Evolutionary conservation across 2,113 vertebrate species (phyloP).

Genomic region (Rhabdomys dilectus): DNA sequence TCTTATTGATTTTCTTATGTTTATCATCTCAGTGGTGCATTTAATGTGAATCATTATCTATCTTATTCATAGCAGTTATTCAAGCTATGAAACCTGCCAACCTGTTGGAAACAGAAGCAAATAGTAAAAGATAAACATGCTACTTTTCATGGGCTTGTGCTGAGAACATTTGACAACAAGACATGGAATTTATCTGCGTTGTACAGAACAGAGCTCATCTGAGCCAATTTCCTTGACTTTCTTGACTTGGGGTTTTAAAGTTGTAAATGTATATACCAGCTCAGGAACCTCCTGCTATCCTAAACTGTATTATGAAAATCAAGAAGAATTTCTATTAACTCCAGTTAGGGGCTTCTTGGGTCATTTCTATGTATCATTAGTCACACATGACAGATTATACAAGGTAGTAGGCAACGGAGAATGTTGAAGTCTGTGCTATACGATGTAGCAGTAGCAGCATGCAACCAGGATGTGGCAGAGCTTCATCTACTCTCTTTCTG

Average conservation of each 20-base stretch:
- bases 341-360: not conserved
- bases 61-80: constrained; percentile 8
- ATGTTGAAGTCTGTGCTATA: not conserved
- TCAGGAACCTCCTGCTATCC: not conserved
- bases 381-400: not conserved
- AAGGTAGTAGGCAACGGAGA: not conserved
- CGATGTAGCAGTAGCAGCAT: not conserved
- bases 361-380: not conserved
- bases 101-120: not conserved
- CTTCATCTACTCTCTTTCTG: not conserved
- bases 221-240: not conserved
- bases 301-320: not conserved
- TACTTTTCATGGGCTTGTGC: not conserved
- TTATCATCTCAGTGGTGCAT: not conserved
- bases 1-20: not conserved
- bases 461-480: not conserved
- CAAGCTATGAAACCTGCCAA: not conserved
- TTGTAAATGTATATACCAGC: not conserved
- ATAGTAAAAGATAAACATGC: not conserved
- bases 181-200: not conserved
- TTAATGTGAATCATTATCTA: not conserved
- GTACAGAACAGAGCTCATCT: not conserved
- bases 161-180: not conserved
- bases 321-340: not conserved
- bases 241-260: not conserved